phyloP scores from a whole-genome alignment of 2,113 vertebrate genomes.

The Phylloscopus whistleri region DNA sequence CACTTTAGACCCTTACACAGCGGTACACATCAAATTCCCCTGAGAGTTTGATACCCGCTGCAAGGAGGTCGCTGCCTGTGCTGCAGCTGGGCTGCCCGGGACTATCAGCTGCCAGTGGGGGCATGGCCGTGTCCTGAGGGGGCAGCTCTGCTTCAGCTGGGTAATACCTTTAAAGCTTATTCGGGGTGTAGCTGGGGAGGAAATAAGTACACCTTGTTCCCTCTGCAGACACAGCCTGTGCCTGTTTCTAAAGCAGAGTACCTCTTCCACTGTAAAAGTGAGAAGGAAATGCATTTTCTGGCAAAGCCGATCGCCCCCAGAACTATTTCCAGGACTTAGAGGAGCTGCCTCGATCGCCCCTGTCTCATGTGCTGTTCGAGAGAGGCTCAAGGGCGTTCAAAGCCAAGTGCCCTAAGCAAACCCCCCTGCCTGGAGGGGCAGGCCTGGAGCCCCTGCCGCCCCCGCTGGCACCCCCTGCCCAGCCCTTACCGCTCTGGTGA shows the following conservation, averaged over 20 bases:
- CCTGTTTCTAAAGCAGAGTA: not conserved
- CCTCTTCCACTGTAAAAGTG: not conserved
- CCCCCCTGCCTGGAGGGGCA: not conserved
- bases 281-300: not conserved
- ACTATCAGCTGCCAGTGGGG: rapidly evolving
- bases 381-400: not conserved
- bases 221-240: not conserved
- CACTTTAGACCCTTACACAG: not conserved
- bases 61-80: not conserved
- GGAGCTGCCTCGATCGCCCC: rapidly evolving
- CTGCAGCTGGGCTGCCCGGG: not conserved
- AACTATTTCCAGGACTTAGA: not conserved
- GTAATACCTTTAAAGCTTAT: not conserved
- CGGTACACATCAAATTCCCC: not conserved
- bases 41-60: not conserved
- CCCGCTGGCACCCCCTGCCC: not conserved
- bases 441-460: not conserved
- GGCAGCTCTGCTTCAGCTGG: not conserved
- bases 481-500: slow-evolving; percentile 72
- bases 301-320: not conserved
- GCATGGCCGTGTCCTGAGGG: not conserved
- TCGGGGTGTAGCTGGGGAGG: not conserved
- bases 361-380: not conserved
- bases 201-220: not conserved
- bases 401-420: not conserved